Conservation (phyloP, 2,888 invertebrate species). For the Tiliacea aurago region DNA sequence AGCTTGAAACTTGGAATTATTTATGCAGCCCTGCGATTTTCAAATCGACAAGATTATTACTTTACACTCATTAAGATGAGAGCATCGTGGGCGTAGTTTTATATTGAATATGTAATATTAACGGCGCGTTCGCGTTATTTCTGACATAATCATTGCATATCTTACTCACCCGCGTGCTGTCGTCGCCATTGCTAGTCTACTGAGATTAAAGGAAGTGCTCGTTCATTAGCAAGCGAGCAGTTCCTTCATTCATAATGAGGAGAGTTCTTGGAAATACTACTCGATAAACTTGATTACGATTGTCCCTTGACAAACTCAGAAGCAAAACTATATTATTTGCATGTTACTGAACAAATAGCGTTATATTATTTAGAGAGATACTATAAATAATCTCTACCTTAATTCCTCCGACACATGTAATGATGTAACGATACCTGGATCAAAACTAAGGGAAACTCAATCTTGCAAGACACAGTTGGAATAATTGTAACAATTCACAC, state of each 20-base stretch:
- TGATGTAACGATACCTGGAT: neutral
- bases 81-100: slow-evolving; percentile 13
- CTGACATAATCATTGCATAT: slow-evolving; percentile 30
- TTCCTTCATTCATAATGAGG: slow-evolving; percentile 44
- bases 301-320: slow-evolving; percentile 14
- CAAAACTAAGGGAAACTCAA: neutral
- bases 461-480: slow-evolving; percentile 9
- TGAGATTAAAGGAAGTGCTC: slow-evolving; percentile 41
- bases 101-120: slow-evolving; percentile 27
- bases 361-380: slow-evolving; percentile 9
- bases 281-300: slow-evolving; percentile 23
- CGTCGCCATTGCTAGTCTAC: slow-evolving; percentile 33
- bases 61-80: slow-evolving; percentile 28
- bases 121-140: slow-evolving; percentile 10
- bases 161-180: slow-evolving; percentile 16
- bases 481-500: slow-evolving; percentile 19
- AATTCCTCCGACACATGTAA: neutral
- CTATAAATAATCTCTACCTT: slow-evolving; percentile 3
- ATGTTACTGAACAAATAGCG: neutral
- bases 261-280: slow-evolving; percentile 36
- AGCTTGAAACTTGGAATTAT: slow-evolving; percentile 20
- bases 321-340: slow-evolving; percentile 2
- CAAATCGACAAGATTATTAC: slow-evolving; percentile 24
- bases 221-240: slow-evolving; percentile 50
- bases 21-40: slow-evolving; percentile 25